A percentile compares a stretch with the other conserved stretches of the same genome.
Conservation (phyloP, 2,113 vertebrate species). For the Motacilla tschutschensis region DNA sequence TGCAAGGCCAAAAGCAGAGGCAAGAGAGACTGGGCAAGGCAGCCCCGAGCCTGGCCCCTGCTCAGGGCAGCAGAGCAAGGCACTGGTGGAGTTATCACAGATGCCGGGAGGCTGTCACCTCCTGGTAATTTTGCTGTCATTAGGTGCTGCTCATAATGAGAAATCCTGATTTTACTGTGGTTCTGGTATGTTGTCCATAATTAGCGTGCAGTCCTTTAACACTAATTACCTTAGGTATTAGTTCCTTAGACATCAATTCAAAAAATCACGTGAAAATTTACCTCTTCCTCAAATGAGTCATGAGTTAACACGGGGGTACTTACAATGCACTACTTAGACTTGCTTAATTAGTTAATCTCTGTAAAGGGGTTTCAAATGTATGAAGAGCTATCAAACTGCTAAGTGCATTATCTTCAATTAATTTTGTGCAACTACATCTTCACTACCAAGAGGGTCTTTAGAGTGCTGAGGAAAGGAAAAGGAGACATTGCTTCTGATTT, state of each 20-base stretch:
- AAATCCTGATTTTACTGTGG: constrained; percentile 17
- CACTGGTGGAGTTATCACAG: not conserved
- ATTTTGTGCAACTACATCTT: constrained; percentile 40
- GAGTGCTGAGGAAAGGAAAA: not conserved
- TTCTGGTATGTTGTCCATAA: constrained; percentile 31
- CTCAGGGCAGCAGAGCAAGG: not conserved
- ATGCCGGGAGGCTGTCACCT: not conserved
- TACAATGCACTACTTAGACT: constrained; percentile 14
- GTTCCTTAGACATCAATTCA: constrained; percentile 43
- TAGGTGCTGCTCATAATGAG: constrained; percentile 12
- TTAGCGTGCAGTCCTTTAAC: constrained; percentile 2
- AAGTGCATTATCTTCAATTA: constrained; percentile 49
- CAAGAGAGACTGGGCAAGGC: not conserved
- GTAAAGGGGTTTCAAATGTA: constrained; percentile 33
- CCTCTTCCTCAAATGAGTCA: constrained; percentile 21
- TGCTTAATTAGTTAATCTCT: constrained; percentile 56
- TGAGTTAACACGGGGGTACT: constrained; percentile 15
- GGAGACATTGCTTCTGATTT: constrained; percentile 22
- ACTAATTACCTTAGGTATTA: constrained; percentile 36
- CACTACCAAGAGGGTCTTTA: constrained; percentile 30
- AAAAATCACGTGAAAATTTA: constrained; percentile 43
- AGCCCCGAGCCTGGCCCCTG: not conserved
- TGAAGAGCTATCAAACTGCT: constrained; percentile 43
- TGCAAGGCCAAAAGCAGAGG: not conserved
- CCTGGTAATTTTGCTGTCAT: constrained; percentile 18